Base-by-base conservation (phyloP, 2,888 invertebrate genomes). In the Palloptera scutellata region DNA sequence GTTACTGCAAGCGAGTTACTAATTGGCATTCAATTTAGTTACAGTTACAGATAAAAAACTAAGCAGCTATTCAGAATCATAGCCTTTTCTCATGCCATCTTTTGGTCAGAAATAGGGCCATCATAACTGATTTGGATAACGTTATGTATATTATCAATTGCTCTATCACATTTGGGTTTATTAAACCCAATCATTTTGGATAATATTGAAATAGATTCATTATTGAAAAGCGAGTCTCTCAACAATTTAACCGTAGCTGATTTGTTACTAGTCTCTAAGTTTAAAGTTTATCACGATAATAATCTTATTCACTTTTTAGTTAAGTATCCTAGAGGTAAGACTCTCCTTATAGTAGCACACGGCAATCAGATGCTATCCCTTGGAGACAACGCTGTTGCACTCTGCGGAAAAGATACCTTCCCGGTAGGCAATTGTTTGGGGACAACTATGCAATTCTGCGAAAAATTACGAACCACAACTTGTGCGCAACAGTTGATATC, bases 251-350 rank as follows among this genome's bases (percentile, higher is more conserved):
- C 52, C 13, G 4, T 61, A 61, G n/a, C 53, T 11, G 54, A 62
- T 61, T 52, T 61, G 19, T 19, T 45, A 15, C 43, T 61, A 61
- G 61, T 61, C 43, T 61, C 53, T 54, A 62, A 41, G 43, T 53
- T 54, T 62, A 42, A 62, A 53, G 54, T 43, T 41, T 54, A n/a
- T 52, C 61, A 61, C n/a, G 15, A 61, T 0, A 54, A 62, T 53
- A 62, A 53, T 2, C 42, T 54, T 12, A 40, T 62, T 12, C 41
- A 54, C 12, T 62, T 62, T 17, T 30, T 54, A 53, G 53, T 54
- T 62, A 62, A 42, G 54, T 54, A 54, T 20, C 62, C 53, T 41
- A 54, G 53, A 54, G 12, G 19, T 54, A 62, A 43, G n/a, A 62
- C 11, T 45, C 3, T 54, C 1, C n/a, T 54, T 15, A 40, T 15